Evolutionary conservation across 2,888 invertebrate genomes (phyloP), one percentile per base, ranked within the genome.

Genomic region (Morpho deidamia): DNA sequence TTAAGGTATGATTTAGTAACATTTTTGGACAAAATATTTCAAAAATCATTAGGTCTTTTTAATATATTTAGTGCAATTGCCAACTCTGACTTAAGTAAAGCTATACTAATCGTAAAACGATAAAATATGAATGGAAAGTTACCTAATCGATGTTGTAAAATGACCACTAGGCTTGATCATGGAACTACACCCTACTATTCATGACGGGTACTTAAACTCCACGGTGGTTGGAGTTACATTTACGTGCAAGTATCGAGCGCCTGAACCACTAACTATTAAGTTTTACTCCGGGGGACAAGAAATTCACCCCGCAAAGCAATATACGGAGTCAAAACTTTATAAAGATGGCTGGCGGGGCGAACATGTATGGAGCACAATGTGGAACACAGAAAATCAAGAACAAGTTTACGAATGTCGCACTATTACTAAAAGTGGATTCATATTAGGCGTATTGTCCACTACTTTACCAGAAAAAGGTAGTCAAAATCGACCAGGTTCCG

Each of bases 181-280:
- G 86, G 87, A 87, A 81, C 80, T 87, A 23, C 82, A 81, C 55
- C 85, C 86, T 43, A 75, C 73, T 55, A 74, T 86, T 58, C 69
- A 72, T 57, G 75, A 79, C 49, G 66, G 63, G 47, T 63, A 62
- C 33, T 59, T 63, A 38, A 62, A 69, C 56, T 60, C 66, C 9
- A 62, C 65, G 14, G 65, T 66, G 53, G 71, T 75, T 32, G 68
- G 60, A 44, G 80, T 86, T 33, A 78, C 74, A 0, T 72, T 85
- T 59, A 78, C 71, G 10, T 87, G 87, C 78, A 85, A 83, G 68
- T 87, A 87, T 60, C 70, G 77, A 47, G 86, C 85, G 3, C 83
- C 85, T 3, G 78, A 83, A 59, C 84, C 82, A 1, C 74, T 87
- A 44, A 77, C 78, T 7, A 83, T 87, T 59, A 72, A 76, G 60